Percentiles rank a stretch among this genome's conserved stretches.
phyloP scores from a whole-genome alignment of 2,113 vertebrate genomes.

The Psittacara wagleri region DNA sequence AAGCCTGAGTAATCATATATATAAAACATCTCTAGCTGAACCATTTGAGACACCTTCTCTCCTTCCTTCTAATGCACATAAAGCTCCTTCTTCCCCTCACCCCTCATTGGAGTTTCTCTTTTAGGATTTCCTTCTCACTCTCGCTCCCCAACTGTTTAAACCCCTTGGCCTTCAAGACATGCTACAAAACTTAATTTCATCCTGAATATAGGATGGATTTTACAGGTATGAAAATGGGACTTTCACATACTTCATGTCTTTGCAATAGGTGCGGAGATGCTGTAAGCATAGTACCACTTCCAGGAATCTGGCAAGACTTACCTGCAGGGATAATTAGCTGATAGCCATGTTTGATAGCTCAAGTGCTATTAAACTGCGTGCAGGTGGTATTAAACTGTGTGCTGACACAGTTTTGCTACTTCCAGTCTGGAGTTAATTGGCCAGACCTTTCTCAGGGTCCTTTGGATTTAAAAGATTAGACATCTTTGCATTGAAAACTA shows the following conservation, averaged over 20 bases:
- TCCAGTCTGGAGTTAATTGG: not conserved
- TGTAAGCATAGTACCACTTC: not conserved
- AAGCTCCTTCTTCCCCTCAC: not conserved
- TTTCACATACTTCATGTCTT: not conserved
- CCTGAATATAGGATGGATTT: not conserved
- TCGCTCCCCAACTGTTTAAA: not conserved
- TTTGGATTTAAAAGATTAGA: not conserved
- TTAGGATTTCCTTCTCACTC: not conserved
- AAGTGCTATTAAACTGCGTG: not conserved
- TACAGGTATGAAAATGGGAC: not conserved
- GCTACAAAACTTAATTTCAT: not conserved
- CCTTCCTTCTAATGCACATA: not conserved
- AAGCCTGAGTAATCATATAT: not conserved
- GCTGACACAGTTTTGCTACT: not conserved
- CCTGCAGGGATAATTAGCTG: not conserved
- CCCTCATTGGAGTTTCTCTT: rapidly evolving
- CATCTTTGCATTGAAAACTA: not conserved
- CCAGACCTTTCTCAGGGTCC: not conserved
- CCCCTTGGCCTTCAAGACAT: not conserved
- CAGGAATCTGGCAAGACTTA: not conserved
- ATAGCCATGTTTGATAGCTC: not conserved
- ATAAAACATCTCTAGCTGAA: not conserved
- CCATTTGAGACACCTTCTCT: not conserved
- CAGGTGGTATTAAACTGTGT: not conserved
- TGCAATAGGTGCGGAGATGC: not conserved